These are phyloP conservation scores for Coreius guichenoti DNA, from an alignment of 2,797 vertebrate genomes.

Conservation along the genomic window DNA sequence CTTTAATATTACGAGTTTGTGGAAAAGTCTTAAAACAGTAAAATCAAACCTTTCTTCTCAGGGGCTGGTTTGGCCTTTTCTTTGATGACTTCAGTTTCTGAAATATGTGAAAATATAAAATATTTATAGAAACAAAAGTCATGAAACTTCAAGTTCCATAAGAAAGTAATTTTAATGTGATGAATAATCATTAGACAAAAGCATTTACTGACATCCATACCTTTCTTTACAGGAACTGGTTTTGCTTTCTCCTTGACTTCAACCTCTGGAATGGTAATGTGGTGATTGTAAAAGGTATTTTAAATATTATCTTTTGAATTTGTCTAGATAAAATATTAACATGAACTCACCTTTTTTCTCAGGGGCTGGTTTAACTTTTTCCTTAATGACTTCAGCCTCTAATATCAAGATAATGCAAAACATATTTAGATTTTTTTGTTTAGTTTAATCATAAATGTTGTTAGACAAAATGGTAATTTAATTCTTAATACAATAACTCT, in stretches of 20 bases:
- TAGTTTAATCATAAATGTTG: not conserved
- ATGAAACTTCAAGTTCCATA: not conserved
- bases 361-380: conserved; percentile 10
- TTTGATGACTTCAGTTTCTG: conserved; percentile 21
- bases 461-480: not conserved
- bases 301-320: not conserved
- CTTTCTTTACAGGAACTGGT: conserved; percentile 62
- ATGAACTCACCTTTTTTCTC: conserved; percentile 35
- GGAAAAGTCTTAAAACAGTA: not conserved
- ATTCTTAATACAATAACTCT: not conserved
- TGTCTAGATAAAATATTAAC: not conserved
- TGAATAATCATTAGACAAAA: not conserved
- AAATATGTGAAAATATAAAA: conserved; percentile 7
- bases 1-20: not conserved
- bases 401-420: not conserved
- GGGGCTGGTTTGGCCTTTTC: conserved; percentile 33
- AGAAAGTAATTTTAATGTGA: not conserved
- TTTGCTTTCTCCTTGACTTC: conserved; percentile 64
- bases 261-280: conserved; percentile 32
- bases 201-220: conserved; percentile 41
- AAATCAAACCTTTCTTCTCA: conserved; percentile 22
- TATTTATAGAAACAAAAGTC: not conserved
- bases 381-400: conserved; percentile 21
- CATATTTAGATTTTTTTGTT: not conserved
- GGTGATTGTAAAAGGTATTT: not conserved